Conservation (phyloP, 1,140 invertebrate species). For the Teleopsis dalmanni region DNA sequence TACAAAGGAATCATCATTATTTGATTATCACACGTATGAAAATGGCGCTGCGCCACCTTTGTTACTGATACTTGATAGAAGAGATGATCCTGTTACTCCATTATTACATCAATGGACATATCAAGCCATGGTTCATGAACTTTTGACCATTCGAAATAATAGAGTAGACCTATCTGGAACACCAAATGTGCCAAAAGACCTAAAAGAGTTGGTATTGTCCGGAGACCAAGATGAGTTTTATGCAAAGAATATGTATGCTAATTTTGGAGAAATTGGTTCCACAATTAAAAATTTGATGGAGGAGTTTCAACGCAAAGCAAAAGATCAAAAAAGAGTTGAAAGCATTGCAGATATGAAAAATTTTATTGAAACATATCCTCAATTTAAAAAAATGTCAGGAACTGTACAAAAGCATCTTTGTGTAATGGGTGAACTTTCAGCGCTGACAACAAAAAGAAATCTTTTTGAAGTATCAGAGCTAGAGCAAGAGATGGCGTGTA, state of each 20-base stretch:
- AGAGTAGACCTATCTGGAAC: constrained; percentile 81
- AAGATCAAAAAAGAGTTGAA: constrained; percentile 95
- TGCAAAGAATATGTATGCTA: constrained; percentile 88
- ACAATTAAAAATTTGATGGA: constrained; percentile 97
- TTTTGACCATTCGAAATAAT: constrained; percentile 92
- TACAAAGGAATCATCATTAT: constrained; percentile 77
- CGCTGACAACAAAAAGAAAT: constrained; percentile 67
- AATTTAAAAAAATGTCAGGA: constrained; percentile 99
- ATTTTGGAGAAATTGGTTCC: constrained; percentile 97
- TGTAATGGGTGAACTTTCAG: constrained; percentile 88
- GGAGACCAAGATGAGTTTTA: constrained; percentile 98
- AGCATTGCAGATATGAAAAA: constrained; percentile 98
- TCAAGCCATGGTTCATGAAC: constrained; percentile 99
- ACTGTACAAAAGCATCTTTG: constrained; percentile 97
- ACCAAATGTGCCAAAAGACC: constrained; percentile 77
- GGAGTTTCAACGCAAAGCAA: constrained; percentile 92
- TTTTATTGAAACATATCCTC: constrained; percentile 96
- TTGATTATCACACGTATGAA: constrained; percentile 73
- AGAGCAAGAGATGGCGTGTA: constrained; percentile 92
- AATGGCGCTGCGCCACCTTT: constrained; percentile 58
- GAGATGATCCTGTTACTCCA: constrained; percentile 92
- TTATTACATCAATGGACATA: constrained; percentile 99
- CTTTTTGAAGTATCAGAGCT: constrained; percentile 90
- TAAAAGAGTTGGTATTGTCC: constrained; percentile 88
- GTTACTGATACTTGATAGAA: constrained; percentile 80